Evolutionary conservation across 2,888 invertebrate genomes (phyloP), one percentile per base, ranked within the genome.

Genomic region (Ctenicera cuprea): DNA sequence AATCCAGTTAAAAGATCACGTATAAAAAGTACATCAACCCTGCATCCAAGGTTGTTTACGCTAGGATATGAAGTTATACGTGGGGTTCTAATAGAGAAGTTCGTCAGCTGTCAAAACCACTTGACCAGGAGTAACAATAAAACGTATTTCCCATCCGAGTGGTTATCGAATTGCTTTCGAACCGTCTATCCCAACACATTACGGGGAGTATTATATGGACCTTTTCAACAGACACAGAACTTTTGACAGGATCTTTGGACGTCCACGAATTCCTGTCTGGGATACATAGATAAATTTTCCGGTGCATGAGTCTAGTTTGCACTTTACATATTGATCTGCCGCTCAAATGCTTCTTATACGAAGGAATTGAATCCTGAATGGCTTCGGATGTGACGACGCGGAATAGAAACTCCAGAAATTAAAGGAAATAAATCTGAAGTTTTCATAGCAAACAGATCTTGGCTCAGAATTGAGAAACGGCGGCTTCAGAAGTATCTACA

Each of bases 261-360:
- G 54, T 54, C 54, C 38, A 59, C 11, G 11, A 26, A 52, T 30
- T 63, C 33, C 57, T 64, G 65, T 26, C 43, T 54, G 67, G 12
- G 59, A 62, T 45, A 65, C 18, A 52, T 54, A 76, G 76, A 77
- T 77, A 77, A 77, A 77, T 77, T 76, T 77, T 77, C 74, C 77
- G 68, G 62, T 75, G 73, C 62, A 77, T 76, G 77, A 70, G 66
- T 61, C 64, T 67, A 63, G 69, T 61, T 76, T 67, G 48, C 61
- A 71, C 64, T 64, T 57, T 26, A 43, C 41, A 33, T 71, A 57
- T 64, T 52, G 57, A 64, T 57, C 45, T 45, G 50, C 57, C 16
- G 43, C 41, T 64, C 63, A 64, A 48, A 57, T 26, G 30, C 33
- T 38, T 14, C 18, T 52, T 22, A 38, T 52, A 18, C 48, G 37